Base-by-base conservation (phyloP, 2,113 vertebrate species). In the Megaceryle torquata region DNA sequence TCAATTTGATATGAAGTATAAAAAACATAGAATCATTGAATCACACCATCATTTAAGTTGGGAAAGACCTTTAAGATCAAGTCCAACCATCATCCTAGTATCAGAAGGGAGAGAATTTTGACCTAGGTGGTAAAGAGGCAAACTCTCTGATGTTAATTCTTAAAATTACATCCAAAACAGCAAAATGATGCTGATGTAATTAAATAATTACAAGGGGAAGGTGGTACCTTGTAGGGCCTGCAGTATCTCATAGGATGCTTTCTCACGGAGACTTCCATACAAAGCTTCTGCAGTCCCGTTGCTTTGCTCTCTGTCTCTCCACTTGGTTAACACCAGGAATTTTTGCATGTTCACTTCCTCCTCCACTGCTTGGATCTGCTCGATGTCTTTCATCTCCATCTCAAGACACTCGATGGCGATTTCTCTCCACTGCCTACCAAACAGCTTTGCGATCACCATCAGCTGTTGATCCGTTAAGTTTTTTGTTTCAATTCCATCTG, bases 381-480 rank as follows among this genome's bases (percentile, higher is more conserved):
- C 98, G 8, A 98, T 97, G 37, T 98, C 97, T 21, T 78, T 95
- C 51, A 97, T 97, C 67, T 93, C 97, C 93, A 99, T 59, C 68
- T 96, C 96, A 5, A 99, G 97, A 15, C 93, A 98, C 44, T 81
- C 56, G 79, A 99, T 98, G 83, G 97, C 98, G 12, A 98, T 94
- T 72, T 98, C 96, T 81, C 98, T 96, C 98, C 98, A 98, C 76
- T 98, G 97, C 71, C 95, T 97, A 25, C 98, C 98, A 35, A 98
- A 96, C 28, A 84, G 90, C 89, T 95, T 97, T 41, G 98, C 98
- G 2, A 99, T 83, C 41, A 29, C 76, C 95, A 98, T 97, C 69
- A 99, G 97, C 96, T 98, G 97, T 20, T 97, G 88, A 43, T 98
- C 98, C 0, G 98, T 98, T 68, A 94, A 69, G 14, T 16, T 59